Evolutionary conservation across 2,797 vertebrate genomes (phyloP), one percentile per base, ranked within the genome.

Genomic region (Phaenicophaeus curvirostris): DNA sequence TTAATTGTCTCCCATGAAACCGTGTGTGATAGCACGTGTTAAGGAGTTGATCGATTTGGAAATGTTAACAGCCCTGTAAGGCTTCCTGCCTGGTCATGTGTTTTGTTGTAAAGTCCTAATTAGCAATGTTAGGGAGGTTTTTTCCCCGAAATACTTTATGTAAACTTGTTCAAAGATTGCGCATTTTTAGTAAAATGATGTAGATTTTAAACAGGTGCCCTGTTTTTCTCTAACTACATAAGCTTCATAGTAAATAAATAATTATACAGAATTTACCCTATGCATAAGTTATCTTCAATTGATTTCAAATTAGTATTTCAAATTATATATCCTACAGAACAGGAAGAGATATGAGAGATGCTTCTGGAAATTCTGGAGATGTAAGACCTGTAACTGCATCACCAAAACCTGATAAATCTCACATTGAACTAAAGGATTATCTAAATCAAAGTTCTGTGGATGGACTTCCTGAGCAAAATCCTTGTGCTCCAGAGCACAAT

Each of bases 271-370:
- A 78, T 93, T 78, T 66, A 71, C 19, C 2, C 4, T 27, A 48
- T 55, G 28, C 24, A 13, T 6, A 59, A 6, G 20, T 21, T 85
- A 63, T 71, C 30, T 79, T 89, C 55, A 35, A 5, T 13, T 86
- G 31, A 13, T 91, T 94, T 95, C 50, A 63, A 27, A 88, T 90
- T 89, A 42, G 71, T 35, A n/a, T n/a, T n/a, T n/a, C n/a, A n/a
- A 21, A 66, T 10, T 79, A 4, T 51, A 8, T 66, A 66, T 95
- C 28, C 97, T 97, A 92, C 94, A 97, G 97, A 91, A 91, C 58
- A 85, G 83, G 91, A 90, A 73, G 87, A 46, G 63, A 75, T 42
- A 72, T 53, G 35, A 85, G 48, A 58, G 65, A 58, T 33, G 69
- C 74, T 87, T 92, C 48, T 69, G 89, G 86, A 61, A 73, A 81